Evolutionary conservation across 2,888 invertebrate species (phyloP), one percentile per base, ranked within the genome.

Genomic region (Villa cingulata): DNA sequence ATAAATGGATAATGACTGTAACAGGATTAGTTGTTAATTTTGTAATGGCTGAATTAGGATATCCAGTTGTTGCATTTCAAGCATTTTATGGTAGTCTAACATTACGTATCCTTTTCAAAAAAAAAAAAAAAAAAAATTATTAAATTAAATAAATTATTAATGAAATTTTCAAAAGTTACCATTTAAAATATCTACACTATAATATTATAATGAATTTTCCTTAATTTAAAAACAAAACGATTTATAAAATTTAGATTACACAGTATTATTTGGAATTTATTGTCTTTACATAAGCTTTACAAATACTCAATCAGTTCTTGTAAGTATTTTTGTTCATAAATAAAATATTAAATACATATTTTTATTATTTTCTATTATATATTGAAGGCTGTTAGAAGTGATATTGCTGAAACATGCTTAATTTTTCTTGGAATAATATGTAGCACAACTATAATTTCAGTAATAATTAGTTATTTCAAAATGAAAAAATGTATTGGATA

Each of bases 401-500:
- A 23, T 16, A 3, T n/a, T n/a, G 29, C 23, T 15, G 41, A n/a
- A 16, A 41, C 41, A 23, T 14, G 29, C 2, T 9, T 3, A 7
- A 14, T 41, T 27, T 41, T 41, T 23, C 3, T 41, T 29, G 15
- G 5, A 4, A 16, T 29, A 9, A 9, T 16, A 23, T 7, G 4
- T n/a, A 4, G 6, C 15, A 15, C n/a, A 7, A 15, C 16, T 6
- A 9, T 15, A 3, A 7, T 41, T 4, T 15, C 41, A 23, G 29
- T 12, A 3, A 9, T 14, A 3, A 12, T 41, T 29, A 27, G 20
- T 4, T 16, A 17, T 23, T 41, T 16, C 16, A 4, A 41, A 16
- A 49, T 47, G 37, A 48, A 55, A 9, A 52, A 53, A 32, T 42
- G 50, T 29, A 42, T 52, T 29, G 56, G 54, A 19, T 19, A 51